Conservation (phyloP, 2,888 invertebrate species). For the Lasioglossum morio region DNA sequence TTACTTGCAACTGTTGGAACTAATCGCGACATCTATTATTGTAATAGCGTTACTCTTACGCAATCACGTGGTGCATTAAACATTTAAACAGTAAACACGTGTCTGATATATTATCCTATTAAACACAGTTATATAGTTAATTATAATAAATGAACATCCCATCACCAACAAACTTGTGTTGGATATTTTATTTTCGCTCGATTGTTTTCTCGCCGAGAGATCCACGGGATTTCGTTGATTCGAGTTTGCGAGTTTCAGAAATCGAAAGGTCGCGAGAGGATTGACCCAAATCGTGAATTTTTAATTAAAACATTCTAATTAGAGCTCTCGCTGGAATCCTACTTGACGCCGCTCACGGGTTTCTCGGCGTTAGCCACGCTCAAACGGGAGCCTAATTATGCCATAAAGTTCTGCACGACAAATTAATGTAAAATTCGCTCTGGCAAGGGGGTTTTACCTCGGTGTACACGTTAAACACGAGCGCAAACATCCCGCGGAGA, state of each 20-base stretch:
- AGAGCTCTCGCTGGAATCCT: not conserved
- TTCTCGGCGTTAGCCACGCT: slow-evolving; percentile 1
- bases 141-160: no score
- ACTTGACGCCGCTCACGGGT: not conserved
- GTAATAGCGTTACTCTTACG: no score
- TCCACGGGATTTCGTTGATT: not conserved
- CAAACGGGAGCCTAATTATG: slow-evolving; percentile 39
- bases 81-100: no score
- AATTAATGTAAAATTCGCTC: slow-evolving; percentile 22
- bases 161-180: no score
- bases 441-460: not conserved
- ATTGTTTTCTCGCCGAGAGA: not conserved
- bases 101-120: no score
- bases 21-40: no score
- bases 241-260: not conserved
- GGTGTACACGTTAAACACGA: not conserved
- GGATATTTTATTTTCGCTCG: not conserved
- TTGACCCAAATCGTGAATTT: slow-evolving; percentile 4
- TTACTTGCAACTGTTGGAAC: no score
- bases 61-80: no score
- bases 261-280: not conserved
- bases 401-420: slow-evolving; percentile 8
- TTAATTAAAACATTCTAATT: slow-evolving; percentile 19
- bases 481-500: slow-evolving; percentile 1
- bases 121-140: no score